These are phyloP conservation scores for Darevskia nairensis DNA, from an alignment of 2,797 vertebrate species.

Conservation along the genomic window DNA sequence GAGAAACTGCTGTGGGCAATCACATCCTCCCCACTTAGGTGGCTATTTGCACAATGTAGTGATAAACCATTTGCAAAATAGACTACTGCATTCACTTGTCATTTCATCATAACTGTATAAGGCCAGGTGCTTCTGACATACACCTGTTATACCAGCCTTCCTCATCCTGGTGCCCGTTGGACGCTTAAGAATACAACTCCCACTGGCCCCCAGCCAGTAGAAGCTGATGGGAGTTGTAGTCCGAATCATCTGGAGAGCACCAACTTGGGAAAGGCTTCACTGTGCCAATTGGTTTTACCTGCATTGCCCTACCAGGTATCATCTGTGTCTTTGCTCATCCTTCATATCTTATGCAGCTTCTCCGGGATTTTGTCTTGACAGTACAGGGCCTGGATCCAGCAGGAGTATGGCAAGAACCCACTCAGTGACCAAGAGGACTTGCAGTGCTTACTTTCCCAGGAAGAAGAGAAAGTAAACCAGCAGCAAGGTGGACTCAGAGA, in stretches of 20 bases:
- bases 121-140: neutral
- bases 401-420: conserved; percentile 79
- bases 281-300: too few species aligned
- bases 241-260: too few species aligned
- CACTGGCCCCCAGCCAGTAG: too few species aligned
- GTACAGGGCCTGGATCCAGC: conserved; percentile 84
- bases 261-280: too few species aligned
- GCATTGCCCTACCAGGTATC: neutral
- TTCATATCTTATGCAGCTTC: accelerated
- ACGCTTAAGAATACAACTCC: too few species aligned
- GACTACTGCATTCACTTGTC: neutral
- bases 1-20: too few species aligned
- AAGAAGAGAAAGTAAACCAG: conserved; percentile 79
- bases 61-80: neutral
- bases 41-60: neutral
- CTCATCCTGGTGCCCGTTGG: too few species aligned
- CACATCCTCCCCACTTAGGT: neutral
- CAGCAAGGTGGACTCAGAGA: conserved; percentile 73
- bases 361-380: conserved; percentile 64
- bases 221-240: too few species aligned
- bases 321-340: neutral
- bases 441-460: conserved; percentile 77
- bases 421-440: conserved; percentile 87
- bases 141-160: too few species aligned
- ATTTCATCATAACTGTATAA: too few species aligned